Evolutionary conservation across 2,113 vertebrate species (phyloP).

Genomic region (rabbit (Oryctolagus cuniculus)): DNA sequence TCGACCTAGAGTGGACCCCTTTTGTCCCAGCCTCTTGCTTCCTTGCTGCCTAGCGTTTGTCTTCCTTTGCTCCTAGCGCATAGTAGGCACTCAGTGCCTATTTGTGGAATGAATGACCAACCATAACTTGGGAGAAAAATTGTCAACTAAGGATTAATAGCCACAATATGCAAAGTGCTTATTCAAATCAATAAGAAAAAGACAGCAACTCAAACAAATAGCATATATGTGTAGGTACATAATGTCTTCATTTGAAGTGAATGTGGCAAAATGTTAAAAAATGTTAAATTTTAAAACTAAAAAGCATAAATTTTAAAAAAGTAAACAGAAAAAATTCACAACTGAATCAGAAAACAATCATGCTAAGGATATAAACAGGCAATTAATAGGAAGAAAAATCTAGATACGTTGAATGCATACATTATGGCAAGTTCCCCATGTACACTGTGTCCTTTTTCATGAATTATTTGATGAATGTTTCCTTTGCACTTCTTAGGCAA

Average conservation of each 20-base stretch:
- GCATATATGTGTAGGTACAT: no score
- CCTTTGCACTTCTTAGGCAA: no score
- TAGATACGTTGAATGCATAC: background rate
- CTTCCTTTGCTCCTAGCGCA: no score
- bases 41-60: background rate
- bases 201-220: background rate
- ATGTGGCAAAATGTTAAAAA: no score
- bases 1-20: background rate
- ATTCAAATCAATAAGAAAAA: background rate
- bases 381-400: background rate
- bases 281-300: no score
- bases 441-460: background rate
- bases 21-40: background rate
- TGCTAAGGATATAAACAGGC: background rate
- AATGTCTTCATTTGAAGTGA: no score
- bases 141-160: background rate
- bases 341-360: background rate
- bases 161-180: background rate
- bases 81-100: no score
- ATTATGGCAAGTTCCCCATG: background rate
- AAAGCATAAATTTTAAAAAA: no score
- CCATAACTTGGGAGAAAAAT: background rate
- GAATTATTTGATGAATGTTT: no score
- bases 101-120: background rate
- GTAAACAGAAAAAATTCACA: no score